Conservation (phyloP, 2,113 vertebrate genomes). For the Xenopus tropicalis region DNA sequence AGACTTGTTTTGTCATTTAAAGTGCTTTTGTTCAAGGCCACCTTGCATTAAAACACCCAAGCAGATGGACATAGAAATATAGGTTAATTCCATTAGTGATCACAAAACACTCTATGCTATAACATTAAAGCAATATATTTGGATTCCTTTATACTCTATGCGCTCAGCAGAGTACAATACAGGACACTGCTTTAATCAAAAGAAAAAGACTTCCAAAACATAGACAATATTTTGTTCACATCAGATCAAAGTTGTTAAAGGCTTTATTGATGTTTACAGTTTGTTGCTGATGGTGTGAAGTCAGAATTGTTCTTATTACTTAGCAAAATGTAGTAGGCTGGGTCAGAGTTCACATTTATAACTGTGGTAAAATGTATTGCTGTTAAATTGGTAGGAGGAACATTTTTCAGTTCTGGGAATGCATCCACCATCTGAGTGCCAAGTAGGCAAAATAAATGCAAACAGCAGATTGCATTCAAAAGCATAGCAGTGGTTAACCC, state of each 20-base stretch:
- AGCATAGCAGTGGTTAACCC: not conserved
- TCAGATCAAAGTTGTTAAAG: not conserved
- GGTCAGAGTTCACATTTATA: constrained; percentile 24
- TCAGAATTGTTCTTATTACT: constrained; percentile 15
- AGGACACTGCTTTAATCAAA: not conserved
- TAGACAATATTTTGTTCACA: not conserved
- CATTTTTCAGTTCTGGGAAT: constrained; percentile 29
- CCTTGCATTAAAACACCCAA: not conserved
- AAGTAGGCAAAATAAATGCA: not conserved
- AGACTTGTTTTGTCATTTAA: not conserved
- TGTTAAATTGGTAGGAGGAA: constrained; percentile 37
- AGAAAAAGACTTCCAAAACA: too few species aligned
- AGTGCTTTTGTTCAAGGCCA: not conserved
- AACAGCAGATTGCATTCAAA: constrained; percentile 1
- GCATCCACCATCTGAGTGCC: not conserved
- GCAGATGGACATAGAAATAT: too few species aligned
- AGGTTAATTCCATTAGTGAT: too few species aligned
- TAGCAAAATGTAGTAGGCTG: constrained; percentile 25
- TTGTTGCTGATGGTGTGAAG: not conserved
- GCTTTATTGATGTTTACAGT: not conserved
- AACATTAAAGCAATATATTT: not conserved
- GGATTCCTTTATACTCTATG: not conserved
- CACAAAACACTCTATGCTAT: too few species aligned
- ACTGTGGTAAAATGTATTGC: not conserved
- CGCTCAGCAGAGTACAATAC: not conserved